Conservation (phyloP, 2,888 invertebrate species). For the Formica aserva region DNA sequence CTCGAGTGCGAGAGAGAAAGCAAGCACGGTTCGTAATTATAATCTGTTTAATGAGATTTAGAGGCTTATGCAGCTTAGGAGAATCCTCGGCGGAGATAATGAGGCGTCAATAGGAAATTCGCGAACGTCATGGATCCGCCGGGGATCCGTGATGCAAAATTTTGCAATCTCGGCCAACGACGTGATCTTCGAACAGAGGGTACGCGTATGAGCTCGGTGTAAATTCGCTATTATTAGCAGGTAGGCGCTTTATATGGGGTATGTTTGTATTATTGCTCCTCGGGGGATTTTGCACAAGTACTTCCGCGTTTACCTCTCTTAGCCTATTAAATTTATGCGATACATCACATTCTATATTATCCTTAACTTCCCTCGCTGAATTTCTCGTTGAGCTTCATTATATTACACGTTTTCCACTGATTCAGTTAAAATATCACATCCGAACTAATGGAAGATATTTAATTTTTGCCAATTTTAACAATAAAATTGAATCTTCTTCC, state of each 20-base stretch:
- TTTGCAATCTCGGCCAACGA: neutral
- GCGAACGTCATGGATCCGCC: conserved; percentile 4
- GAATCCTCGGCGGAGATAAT: conserved; percentile 52
- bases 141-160: conserved; percentile 1
- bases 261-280: neutral
- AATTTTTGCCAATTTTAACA: neutral
- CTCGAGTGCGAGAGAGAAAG: conserved; percentile 48
- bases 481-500: neutral
- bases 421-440: neutral
- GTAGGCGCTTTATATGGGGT: neutral
- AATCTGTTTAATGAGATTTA: conserved; percentile 76
- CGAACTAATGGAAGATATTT: neutral
- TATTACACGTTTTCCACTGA: neutral
- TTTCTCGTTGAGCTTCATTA: neutral
- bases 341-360: conserved; percentile 1
- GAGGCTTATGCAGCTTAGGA: conserved; percentile 62
- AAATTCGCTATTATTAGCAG: neutral
- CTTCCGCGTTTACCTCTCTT: neutral
- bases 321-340: conserved; percentile 1
- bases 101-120: conserved; percentile 48
- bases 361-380: neutral
- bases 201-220: neutral
- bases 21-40: conserved; percentile 77
- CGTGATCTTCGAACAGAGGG: neutral
- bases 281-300: neutral